A percentile compares a stretch with the other conserved stretches of the same genome.
Evolutionary conservation across 2,797 vertebrate species (phyloP).

Genomic region (Liparis tanakae): DNA sequence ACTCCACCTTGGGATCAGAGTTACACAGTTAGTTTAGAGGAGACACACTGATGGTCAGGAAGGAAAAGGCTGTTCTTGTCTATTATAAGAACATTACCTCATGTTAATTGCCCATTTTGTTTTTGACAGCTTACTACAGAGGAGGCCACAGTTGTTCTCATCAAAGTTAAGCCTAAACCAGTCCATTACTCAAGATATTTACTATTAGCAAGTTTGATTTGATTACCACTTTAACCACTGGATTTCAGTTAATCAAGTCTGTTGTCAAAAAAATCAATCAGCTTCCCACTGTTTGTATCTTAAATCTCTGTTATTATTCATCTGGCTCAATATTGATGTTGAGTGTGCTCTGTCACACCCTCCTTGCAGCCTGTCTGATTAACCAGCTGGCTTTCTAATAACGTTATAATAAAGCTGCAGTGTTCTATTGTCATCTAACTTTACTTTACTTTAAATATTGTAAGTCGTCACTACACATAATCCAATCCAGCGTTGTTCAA

Average conservation of each 20-base stretch:
- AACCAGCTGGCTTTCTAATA: slow-evolving; percentile 49
- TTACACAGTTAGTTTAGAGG: slow-evolving; percentile 23
- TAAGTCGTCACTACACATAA: not conserved
- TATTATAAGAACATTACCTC: slow-evolving; percentile 22
- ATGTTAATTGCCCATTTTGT: slow-evolving; percentile 7
- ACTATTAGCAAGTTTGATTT: slow-evolving; percentile 38
- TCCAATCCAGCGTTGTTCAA: not conserved
- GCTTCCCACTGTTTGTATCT: not conserved
- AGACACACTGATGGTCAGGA: not conserved
- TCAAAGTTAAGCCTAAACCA: slow-evolving; percentile 10
- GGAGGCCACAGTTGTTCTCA: slow-evolving; percentile 14
- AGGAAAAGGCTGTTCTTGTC: slow-evolving; percentile 5
- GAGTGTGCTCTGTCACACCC: slow-evolving; percentile 33
- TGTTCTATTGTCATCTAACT: slow-evolving; percentile 66
- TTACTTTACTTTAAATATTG: slow-evolving; percentile 4
- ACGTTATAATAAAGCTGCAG: too few species aligned
- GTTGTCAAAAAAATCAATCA: slow-evolving; percentile 8
- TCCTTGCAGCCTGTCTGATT: slow-evolving; percentile 38
- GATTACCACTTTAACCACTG: slow-evolving; percentile 44
- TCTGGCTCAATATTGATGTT: slow-evolving; percentile 26
- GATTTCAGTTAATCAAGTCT: slow-evolving; percentile 14
- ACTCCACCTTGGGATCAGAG: slow-evolving; percentile 85
- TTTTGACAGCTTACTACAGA: slow-evolving; percentile 32
- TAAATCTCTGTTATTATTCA: slow-evolving; percentile 43
- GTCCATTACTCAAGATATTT: slow-evolving; percentile 24